Base-by-base conservation (phyloP, 2,113 vertebrate genomes). In the Verasper variegatus region DNA sequence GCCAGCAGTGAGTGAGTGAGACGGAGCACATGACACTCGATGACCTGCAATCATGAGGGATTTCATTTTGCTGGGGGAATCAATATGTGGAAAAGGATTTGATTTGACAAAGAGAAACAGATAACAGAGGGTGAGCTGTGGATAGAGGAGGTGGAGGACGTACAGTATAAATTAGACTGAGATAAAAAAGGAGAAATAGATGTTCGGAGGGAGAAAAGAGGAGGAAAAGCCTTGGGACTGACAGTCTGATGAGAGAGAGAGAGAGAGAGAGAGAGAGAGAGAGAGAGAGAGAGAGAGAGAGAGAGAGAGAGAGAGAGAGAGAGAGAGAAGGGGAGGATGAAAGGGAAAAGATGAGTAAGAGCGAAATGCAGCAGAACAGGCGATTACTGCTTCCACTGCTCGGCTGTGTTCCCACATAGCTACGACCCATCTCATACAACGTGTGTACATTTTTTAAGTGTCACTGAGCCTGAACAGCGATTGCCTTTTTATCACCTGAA, bases 91-190 rank as follows among this genome's bases (percentile, higher is more conserved):
- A 20, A 54, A 78, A 49, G 4, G 37, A 71, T 74, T 49, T 73
- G 74, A 87, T 79, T 63, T 65, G 61, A 76, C 74, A 42, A 67
- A 81, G 58, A 37, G 71, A 58, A 84, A 58, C 26, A 42, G 67
- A 85, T 49, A 71, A 58, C 26, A 26, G 71, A 40, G 67, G 47
- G 31, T 12, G 66, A 71, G 66, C 18, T 20, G 15, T 2, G 27
- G 35, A n/a, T 2, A 9, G n/a, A 18, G 56, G 51, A 47, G 62
- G 27, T 1, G 59, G 55, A 63, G 60, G 63, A 65, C 14, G 57
- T 3, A 72, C 5, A 15, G 45, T 4, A 40, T 27, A 47, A 74
- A 67, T 74, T 79, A 76, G 42, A 74, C 13, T 7, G 40, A 72
- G 76, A 76, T 63, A 42, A 85, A 87, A 31, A 64, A 68, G 27